Percentiles rank a stretch among this genome's conserved stretches.
Conservation (phyloP, 2,888 invertebrate species). For the Tromatobia lineatoria region DNA sequence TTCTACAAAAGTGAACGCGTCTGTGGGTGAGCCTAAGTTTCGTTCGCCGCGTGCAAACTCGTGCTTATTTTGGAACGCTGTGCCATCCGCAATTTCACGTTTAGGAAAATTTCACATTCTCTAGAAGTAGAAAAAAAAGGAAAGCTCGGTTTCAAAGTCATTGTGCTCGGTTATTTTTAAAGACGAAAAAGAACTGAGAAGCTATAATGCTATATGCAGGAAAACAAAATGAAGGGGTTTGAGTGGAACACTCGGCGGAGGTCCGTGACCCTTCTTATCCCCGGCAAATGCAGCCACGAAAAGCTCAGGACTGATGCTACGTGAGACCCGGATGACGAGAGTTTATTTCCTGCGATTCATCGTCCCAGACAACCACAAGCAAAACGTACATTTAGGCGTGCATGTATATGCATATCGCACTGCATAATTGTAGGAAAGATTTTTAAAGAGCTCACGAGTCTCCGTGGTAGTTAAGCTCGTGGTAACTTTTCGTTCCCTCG, state of each 20-base stretch:
- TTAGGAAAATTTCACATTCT: constrained; percentile 9
- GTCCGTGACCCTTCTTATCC: constrained; percentile 41
- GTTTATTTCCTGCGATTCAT: constrained; percentile 54
- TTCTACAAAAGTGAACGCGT: constrained; percentile 19
- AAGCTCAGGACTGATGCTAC: constrained; percentile 3
- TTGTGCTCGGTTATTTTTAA: constrained; percentile 6
- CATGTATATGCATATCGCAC: neutral
- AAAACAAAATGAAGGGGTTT: neutral
- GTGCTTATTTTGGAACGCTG: constrained; percentile 25
- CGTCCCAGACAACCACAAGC: constrained; percentile 41
- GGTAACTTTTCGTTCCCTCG: constrained; percentile 45
- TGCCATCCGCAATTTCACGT: neutral
- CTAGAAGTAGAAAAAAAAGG: neutral
- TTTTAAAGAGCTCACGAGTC: constrained; percentile 5
- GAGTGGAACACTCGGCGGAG: constrained; percentile 14
- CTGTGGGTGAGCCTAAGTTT: neutral
- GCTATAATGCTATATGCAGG: neutral
- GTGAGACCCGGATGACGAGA: constrained; percentile 54
- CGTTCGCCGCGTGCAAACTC: constrained; percentile 35
- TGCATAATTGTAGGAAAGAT: constrained; percentile 1
- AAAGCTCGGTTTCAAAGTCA: neutral
- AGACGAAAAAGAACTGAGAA: neutral
- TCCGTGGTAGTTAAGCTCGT: constrained; percentile 1
- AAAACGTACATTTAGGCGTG: neutral
- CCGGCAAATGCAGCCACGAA: constrained; percentile 18